Percentiles rank a stretch among this genome's conserved stretches.
phyloP scores from a whole-genome alignment of 2,888 invertebrate species.

The Vannuccia rotundouncinata region DNA sequence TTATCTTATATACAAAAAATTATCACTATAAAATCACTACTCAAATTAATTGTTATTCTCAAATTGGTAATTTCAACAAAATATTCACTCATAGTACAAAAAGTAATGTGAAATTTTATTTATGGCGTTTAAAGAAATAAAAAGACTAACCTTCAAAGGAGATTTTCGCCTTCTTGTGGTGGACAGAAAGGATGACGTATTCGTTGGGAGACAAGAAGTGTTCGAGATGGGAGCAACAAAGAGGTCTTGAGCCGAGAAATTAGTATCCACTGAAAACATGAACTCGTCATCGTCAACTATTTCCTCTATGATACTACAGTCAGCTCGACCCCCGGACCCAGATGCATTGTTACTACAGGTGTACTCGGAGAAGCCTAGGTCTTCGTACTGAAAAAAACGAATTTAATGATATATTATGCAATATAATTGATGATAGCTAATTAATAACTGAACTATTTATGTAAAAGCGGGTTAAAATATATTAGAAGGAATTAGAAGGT shows the following conservation, averaged over 20 bases:
- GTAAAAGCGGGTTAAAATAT: no score
- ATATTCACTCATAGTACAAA: neutral
- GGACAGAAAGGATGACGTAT: neutral
- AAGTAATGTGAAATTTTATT: neutral
- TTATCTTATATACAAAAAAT: neutral
- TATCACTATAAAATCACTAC: neutral
- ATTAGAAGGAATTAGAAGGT: no score
- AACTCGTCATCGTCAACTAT: neutral
- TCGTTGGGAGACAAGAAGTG: neutral
- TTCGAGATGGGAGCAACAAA: neutral
- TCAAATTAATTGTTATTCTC: neutral
- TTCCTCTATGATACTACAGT: slow-evolving; percentile 10
- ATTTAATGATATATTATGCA: neutral
- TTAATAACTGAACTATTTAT: no score
- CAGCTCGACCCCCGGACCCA: neutral
- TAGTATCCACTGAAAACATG: neutral
- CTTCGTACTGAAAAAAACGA: neutral
- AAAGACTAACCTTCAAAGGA: neutral
- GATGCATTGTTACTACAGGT: neutral
- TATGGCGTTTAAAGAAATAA: neutral
- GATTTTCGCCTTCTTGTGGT: neutral
- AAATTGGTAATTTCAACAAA: neutral
- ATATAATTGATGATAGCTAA: no score
- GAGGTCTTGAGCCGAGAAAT: neutral
- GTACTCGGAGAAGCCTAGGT: neutral